Evolutionary conservation across 2,888 invertebrate genomes (phyloP), one percentile per base, ranked within the genome.

Genomic region (Amphipoea lucens): DNA sequence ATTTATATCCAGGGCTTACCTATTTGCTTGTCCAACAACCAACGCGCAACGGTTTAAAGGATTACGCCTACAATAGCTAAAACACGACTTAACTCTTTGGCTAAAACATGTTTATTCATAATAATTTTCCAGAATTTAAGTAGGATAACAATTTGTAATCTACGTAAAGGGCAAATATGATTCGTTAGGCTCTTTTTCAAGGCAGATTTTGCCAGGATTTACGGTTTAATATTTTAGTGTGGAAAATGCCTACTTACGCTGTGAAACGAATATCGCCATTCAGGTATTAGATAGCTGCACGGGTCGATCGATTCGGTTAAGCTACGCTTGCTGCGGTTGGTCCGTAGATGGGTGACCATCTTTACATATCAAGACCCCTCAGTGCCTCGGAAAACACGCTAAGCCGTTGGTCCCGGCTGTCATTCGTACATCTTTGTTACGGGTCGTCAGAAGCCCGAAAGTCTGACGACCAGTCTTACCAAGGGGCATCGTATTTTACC

Each of bases 1-100:
- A 85, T 81, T 80, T 70, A 66, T 66, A 81, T 80, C 40, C 60
- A 67, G 54, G 54, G 65, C 66, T 81, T 81, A 81, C 51, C 29
- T 23, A n/a, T 57, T 66, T 66, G 51, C 60, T 66, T 70, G 80
- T 84, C 79, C 65, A 14, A 45, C 69, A 66, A 80, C 70, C 45
- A 40, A 17, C 29, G 62, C 60, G 60, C 29, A 45, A 14, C 40
- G 36, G 23, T n/a, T 67, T 29, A 68, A 42, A 36, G 80, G 79
- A 66, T 81, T 79, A 79, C 66, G 51, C 20, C 20, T 57, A 79
- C 45, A 72, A 54, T 23, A 4, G 65, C 42, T 72, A 23, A 62
- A 72, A 57, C 20, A 81, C 1, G n/a, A 11, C 40, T n/a, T 70
- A 57, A 36, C n/a, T 71, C 17, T 71, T 71, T 54, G 4, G 57